Conservation (phyloP, 2,797 vertebrate genomes). For the Pyrocephalus nanus region DNA sequence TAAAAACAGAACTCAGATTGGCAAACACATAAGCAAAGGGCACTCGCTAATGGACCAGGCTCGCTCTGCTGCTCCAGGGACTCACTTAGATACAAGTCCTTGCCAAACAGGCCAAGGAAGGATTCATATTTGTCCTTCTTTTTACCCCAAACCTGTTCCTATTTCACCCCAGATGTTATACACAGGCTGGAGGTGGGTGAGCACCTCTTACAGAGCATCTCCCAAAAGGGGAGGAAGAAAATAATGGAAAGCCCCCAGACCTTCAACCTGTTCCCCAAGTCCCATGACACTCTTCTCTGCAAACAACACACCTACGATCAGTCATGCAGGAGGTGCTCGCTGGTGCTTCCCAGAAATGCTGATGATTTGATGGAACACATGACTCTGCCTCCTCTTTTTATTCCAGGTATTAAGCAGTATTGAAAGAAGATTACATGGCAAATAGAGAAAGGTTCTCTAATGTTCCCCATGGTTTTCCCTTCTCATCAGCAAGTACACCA, state of each 20-base stretch:
- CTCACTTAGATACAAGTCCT: not conserved
- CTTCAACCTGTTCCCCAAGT: not conserved
- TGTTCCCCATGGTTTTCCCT: not conserved
- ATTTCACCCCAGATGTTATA: not conserved
- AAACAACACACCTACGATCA: not conserved
- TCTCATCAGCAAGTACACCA: rapidly evolving
- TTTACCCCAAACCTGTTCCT: not conserved
- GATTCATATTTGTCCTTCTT: not conserved
- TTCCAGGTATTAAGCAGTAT: not conserved
- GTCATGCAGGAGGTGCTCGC: not conserved
- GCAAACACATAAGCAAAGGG: not conserved
- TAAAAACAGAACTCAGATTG: slow-evolving; percentile 33
- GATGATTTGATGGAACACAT: not conserved
- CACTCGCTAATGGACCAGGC: slow-evolving; percentile 41
- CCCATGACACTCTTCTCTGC: not conserved
- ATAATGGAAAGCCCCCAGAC: not conserved
- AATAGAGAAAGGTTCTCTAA: not conserved
- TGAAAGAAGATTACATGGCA: not conserved
- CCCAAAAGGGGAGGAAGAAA: not conserved
- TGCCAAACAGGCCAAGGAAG: not conserved
- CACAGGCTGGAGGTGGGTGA: not conserved
- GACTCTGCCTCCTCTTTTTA: slow-evolving; percentile 14
- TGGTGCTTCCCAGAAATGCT: not conserved
- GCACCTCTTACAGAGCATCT: not conserved
- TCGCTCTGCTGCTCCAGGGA: not conserved